Evolutionary conservation across 64 coral and sea anemone genomes (phyloP).

Genomic region (Stichodactyla mertensii): DNA sequence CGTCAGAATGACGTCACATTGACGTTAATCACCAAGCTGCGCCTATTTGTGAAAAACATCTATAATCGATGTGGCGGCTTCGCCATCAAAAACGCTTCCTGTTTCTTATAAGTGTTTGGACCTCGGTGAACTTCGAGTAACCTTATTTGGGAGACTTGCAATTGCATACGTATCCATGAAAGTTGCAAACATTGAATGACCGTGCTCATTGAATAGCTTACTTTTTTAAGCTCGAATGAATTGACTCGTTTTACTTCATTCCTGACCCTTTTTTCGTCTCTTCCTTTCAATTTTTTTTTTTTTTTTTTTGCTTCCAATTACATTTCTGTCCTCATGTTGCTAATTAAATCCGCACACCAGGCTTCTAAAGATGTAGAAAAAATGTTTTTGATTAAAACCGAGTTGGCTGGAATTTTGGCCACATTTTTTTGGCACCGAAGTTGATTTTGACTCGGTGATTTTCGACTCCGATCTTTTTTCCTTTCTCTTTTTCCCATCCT

Average conservation of each 20-base stretch:
- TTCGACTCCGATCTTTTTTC: too few relatives aligned
- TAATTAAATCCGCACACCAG: neutral
- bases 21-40: constrained; percentile 24
- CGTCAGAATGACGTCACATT: constrained; percentile 15
- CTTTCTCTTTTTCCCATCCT: too few relatives aligned
- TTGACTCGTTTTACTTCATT: neutral
- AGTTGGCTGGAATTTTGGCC: neutral
- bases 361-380: neutral
- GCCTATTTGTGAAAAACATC: constrained; percentile 15
- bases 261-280: neutral
- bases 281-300: neutral
- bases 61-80: constrained; percentile 15
- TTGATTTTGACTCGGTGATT: too few relatives aligned
- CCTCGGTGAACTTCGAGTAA: neutral
- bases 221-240: neutral
- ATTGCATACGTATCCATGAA: too few relatives aligned
- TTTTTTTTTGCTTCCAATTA: neutral
- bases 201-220: neutral
- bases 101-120: constrained; percentile 7
- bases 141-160: neutral
- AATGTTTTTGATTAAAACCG: neutral
- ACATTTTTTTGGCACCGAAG: neutral
- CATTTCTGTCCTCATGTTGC: neutral
- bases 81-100: constrained; percentile 11
- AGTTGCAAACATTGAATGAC: neutral